phyloP scores from a whole-genome alignment of 2,888 invertebrate genomes.

The Bembecia ichneumoniformis region DNA sequence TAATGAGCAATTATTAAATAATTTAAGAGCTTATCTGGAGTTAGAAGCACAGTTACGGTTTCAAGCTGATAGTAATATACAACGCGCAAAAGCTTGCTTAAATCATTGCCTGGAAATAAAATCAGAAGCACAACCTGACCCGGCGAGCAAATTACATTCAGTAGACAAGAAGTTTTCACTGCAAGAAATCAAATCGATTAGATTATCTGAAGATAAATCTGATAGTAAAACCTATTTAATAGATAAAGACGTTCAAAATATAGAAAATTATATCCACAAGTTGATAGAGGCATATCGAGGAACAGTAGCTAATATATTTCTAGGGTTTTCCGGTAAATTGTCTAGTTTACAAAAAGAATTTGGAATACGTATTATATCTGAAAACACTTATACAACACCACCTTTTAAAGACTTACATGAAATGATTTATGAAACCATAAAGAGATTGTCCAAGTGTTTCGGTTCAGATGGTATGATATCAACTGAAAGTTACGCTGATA shows the following conservation, averaged over 20 bases:
- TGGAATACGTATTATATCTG: not conserved
- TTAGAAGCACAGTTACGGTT: slow-evolving; percentile 36
- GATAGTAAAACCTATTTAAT: not conserved
- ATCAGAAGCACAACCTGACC: no score
- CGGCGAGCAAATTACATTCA: no score
- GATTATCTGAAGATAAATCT: not conserved
- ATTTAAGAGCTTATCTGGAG: slow-evolving; percentile 40
- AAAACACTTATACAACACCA: not conserved
- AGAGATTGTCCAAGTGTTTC: not conserved
- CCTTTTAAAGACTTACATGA: slow-evolving; percentile 15
- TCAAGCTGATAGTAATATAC: slow-evolving; percentile 31
- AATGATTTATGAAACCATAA: slow-evolving; percentile 19
- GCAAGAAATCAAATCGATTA: slow-evolving; percentile 11
- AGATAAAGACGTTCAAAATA: not conserved
- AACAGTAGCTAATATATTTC: slow-evolving; percentile 30
- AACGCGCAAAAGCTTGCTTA: slow-evolving; percentile 29
- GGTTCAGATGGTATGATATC: not conserved
- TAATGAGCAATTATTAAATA: slow-evolving; percentile 54
- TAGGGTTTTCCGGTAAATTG: slow-evolving; percentile 30
- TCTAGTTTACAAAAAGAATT: slow-evolving; percentile 23
- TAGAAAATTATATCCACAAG: slow-evolving; percentile 14
- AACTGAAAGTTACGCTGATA: not conserved
- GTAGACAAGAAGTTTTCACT: slow-evolving; percentile 13
- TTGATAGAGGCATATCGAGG: slow-evolving; percentile 37
- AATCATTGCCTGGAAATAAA: slow-evolving; percentile 22